Base-by-base conservation (phyloP, 2,888 invertebrate genomes). In the Cheilosia scutellata region DNA sequence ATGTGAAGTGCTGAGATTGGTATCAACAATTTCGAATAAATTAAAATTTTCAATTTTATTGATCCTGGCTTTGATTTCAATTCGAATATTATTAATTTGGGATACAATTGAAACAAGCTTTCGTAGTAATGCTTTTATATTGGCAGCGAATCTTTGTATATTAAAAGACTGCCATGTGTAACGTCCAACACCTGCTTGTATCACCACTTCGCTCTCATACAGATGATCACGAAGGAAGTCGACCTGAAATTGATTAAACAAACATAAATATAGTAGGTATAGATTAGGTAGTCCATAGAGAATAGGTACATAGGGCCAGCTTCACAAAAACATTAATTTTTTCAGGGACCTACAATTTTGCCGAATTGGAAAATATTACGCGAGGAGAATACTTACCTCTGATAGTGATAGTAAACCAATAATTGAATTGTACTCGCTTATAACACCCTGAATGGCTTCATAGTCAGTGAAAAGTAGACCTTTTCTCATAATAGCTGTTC, bases 161-260 rank as follows among this genome's bases (percentile, higher is more conserved):
- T 96, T 96, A 13, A 98, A 93, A 0, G 97, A 96, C 84, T 95
- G 96, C 98, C 98, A 98, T 55, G 96, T 96, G 74, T 97, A 95
- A 33, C 97, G 94, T 2, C 95, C 95, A 0, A 97, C 93, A 0
- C 98, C 98, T 2, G 97, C 97, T 89, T 96, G 94, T 62, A 97
- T 95, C 65, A 95, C 94, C 44, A 95, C 93, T 90, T 97, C 97
- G 84, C 96, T 95, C 82, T 96, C 94, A 88, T 94, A 93, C 0
- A 97, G 93, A 88, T 95, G 95, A 13, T 94, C 94, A 88, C 95
- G 95, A 90, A 97, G 92, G 70, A 97, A 94, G 82, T 95, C 93
- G 0, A 95, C 94, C 94, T 94, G 88, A 60, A 89, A 89, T 4
- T 9, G 0, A 55, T 83, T 60, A 47, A n/a, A 68, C 65, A n/a